Percentiles rank a stretch among this genome's conserved stretches.
Conservation (phyloP, 1,140 invertebrate genomes). For the Radopholus similis region DNA sequence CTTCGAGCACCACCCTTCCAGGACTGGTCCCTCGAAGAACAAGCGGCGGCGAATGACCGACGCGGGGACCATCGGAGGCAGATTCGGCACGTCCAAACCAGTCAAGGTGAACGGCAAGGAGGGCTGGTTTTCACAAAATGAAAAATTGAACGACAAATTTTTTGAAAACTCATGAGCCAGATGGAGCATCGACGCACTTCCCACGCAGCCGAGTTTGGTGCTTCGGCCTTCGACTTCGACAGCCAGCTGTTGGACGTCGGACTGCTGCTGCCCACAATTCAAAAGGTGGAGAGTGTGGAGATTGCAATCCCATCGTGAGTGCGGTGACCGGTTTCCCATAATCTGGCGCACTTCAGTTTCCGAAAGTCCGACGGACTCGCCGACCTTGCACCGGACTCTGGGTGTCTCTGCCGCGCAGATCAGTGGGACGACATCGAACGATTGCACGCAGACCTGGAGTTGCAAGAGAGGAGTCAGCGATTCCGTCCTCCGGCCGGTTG, state of each 20-base stretch:
- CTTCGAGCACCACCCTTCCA: not conserved
- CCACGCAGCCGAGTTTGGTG: slow-evolving; percentile 6
- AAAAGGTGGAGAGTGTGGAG: slow-evolving; percentile 19
- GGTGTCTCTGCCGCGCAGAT: not conserved
- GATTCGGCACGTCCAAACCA: slow-evolving; percentile 2
- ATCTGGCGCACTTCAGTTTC: not conserved
- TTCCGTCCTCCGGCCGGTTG: not conserved
- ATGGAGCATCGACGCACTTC: slow-evolving; percentile 8
- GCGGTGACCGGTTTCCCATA: not conserved
- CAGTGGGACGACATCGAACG: slow-evolving; percentile 1
- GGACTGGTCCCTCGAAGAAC: not conserved
- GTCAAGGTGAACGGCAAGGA: slow-evolving; percentile 5
- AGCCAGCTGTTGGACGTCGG: slow-evolving; percentile 15
- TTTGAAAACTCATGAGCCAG: not conserved
- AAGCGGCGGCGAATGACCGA: not conserved
- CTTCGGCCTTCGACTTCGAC: slow-evolving; percentile 16
- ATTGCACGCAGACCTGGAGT: slow-evolving; percentile 14
- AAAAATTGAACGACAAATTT: not conserved
- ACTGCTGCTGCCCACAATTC: slow-evolving; percentile 9
- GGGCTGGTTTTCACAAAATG: not conserved
- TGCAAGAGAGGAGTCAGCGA: slow-evolving; percentile 2
- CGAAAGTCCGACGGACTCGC: not conserved
- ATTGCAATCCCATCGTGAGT: slow-evolving; percentile 13
- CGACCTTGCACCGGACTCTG: not conserved
- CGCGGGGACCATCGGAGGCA: too few relatives aligned